Percentiles rank a stretch among this genome's conserved stretches.
phyloP scores from a whole-genome alignment of 2,888 invertebrate genomes.

The Loripinus fragilis region DNA sequence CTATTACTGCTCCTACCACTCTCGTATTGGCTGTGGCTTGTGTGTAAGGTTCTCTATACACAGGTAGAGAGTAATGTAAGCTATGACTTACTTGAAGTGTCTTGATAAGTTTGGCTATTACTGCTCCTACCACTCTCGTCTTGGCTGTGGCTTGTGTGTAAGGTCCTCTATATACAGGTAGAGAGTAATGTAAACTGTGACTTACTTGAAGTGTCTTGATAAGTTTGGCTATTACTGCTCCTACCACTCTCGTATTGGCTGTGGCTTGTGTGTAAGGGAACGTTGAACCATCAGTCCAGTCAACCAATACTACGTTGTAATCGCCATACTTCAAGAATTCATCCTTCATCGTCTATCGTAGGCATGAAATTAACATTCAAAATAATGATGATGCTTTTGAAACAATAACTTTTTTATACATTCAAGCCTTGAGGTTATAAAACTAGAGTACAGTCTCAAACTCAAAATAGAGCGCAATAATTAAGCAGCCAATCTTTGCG shows the following conservation, averaged over 20 bases:
- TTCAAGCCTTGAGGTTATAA: no score
- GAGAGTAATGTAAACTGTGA: no score
- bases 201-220: constrained; percentile 53
- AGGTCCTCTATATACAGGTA: no score
- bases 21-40: constrained; percentile 83
- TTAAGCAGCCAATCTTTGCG: no score
- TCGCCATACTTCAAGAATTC: constrained; percentile 72
- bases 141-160: constrained; percentile 84
- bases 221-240: constrained; percentile 81
- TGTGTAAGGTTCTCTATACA: no score
- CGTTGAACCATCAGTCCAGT: constrained; percentile 76
- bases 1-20: constrained; percentile 82
- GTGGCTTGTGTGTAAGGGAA: constrained; percentile 82
- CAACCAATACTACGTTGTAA: constrained; percentile 76
- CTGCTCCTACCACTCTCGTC: constrained; percentile 81
- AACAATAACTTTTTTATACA: no score
- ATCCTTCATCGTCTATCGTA: constrained; percentile 75
- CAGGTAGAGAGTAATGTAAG: no score
- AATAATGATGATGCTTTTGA: no score
- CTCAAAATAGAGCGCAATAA: no score
- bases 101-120: constrained; percentile 79
- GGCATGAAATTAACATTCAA: no score
- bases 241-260: constrained; percentile 82
- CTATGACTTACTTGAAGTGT: no score
- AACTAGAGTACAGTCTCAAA: no score